These are phyloP conservation scores for Antheraea pernyi DNA, from an alignment of 1,140 invertebrate genomes.

Conservation along the genomic window DNA sequence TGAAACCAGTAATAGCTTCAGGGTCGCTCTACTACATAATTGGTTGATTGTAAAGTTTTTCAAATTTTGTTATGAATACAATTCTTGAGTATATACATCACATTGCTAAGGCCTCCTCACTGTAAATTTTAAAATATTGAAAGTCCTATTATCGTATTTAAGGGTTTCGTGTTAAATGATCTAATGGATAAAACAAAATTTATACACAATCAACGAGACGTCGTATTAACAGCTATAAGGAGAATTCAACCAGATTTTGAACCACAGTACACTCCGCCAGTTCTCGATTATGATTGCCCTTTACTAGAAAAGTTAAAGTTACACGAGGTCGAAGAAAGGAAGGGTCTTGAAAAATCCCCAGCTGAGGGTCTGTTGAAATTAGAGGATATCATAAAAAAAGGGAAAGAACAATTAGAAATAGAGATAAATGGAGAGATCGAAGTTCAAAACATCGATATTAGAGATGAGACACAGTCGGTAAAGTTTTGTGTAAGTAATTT, in stretches of 20 bases:
- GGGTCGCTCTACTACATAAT: no score
- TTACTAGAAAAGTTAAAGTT: slow-evolving; percentile 83
- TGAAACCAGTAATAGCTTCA: no score
- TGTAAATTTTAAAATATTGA: no score
- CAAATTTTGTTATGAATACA: no score
- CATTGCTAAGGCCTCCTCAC: no score
- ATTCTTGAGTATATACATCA: no score
- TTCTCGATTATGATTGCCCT: slow-evolving; percentile 81
- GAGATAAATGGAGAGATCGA: slow-evolving; percentile 83
- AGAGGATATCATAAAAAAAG: slow-evolving; percentile 78
- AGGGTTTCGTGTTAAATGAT: slow-evolving; percentile 83
- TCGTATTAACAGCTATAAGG: slow-evolving; percentile 81
- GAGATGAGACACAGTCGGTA: slow-evolving; percentile 63
- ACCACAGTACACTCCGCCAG: slow-evolving; percentile 77
- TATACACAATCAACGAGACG: slow-evolving; percentile 82
- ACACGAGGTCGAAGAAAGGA: slow-evolving; percentile 44
- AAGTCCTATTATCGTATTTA: no score
- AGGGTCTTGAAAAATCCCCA: slow-evolving; percentile 69
- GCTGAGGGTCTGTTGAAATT: slow-evolving; percentile 77
- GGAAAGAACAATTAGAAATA: slow-evolving; percentile 82
- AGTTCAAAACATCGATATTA: slow-evolving; percentile 83
- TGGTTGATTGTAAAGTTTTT: no score
- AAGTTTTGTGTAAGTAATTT: slow-evolving; percentile 77
- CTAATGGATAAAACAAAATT: slow-evolving; percentile 85
- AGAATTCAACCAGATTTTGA: slow-evolving; percentile 80